phyloP scores from a whole-genome alignment of 2,888 invertebrate species.

The Cremastinae sp. region DNA sequence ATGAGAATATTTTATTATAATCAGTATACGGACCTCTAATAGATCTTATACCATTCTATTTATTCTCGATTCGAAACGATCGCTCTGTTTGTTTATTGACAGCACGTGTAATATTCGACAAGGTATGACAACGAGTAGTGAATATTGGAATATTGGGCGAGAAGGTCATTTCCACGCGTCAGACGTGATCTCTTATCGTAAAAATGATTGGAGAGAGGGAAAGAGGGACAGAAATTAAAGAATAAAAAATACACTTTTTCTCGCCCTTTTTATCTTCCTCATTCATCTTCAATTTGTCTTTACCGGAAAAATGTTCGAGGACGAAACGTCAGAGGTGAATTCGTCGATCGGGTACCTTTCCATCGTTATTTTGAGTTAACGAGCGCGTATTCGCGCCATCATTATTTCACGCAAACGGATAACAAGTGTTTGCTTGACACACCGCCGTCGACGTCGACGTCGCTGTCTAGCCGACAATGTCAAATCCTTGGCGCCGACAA shows the following conservation, averaged over 20 bases:
- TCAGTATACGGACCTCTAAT: no score
- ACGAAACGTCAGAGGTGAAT: neutral
- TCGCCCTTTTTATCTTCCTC: no score
- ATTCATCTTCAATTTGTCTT: neutral
- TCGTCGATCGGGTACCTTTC: neutral
- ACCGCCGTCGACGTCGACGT: constrained; percentile 5
- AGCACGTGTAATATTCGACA: no score
- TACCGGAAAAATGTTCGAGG: constrained; percentile 14
- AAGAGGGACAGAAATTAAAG: no score
- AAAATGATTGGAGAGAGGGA: no score
- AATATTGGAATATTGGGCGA: neutral
- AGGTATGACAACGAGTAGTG: no score
- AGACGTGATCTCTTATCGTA: constrained; percentile 9
- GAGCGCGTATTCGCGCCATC: neutral
- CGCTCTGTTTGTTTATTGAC: no score
- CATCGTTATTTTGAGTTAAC: constrained; percentile 1
- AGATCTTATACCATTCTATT: no score
- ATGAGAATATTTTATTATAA: no score
- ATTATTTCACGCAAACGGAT: constrained; percentile 7
- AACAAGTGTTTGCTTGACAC: constrained; percentile 6
- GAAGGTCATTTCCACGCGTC: neutral
- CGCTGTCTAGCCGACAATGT: constrained; percentile 20
- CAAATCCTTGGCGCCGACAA: constrained; percentile 20
- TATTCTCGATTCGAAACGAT: no score
- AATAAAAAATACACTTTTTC: neutral